Conservation (phyloP, 2,797 vertebrate species). For the Sylvilagus floridanus region DNA sequence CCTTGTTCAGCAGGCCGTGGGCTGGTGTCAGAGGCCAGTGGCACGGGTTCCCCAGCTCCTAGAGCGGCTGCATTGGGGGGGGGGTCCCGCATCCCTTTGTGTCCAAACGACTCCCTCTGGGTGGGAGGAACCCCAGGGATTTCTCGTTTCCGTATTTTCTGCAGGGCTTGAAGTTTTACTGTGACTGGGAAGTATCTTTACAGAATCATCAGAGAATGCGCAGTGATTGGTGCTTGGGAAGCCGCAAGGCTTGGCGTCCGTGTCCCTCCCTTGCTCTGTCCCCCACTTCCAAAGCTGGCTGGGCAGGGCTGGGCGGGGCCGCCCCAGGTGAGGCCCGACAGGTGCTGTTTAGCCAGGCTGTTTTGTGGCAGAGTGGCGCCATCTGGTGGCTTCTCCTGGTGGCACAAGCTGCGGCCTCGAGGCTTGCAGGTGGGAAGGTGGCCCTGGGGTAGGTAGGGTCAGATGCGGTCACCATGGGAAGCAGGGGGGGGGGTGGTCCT, state of each 20-base stretch:
- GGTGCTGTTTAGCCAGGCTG: background rate
- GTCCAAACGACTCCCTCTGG: background rate
- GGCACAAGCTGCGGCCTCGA: no score
- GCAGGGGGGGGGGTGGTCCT: background rate
- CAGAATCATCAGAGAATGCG: background rate
- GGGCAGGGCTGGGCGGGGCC: no score
- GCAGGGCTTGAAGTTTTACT: background rate
- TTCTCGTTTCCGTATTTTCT: background rate
- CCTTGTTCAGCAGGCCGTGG: no score
- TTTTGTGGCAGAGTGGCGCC: background rate
- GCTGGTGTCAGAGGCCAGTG: background rate
- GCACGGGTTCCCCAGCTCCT: no score
- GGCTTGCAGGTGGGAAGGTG: accelerated
- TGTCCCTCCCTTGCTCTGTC: no score
- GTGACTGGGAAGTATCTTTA: background rate
- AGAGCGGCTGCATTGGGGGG: no score
- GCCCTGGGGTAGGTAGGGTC: background rate
- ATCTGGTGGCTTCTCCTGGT: background rate
- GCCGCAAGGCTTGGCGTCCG: no score
- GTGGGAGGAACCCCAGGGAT: accelerated
- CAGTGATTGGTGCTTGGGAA: background rate
- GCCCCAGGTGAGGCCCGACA: no score
- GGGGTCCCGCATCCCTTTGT: no score
- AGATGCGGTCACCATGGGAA: accelerated
- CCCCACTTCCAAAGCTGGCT: no score